Evolutionary conservation across 2,797 vertebrate species (phyloP).

Genomic region (Huso huso): DNA sequence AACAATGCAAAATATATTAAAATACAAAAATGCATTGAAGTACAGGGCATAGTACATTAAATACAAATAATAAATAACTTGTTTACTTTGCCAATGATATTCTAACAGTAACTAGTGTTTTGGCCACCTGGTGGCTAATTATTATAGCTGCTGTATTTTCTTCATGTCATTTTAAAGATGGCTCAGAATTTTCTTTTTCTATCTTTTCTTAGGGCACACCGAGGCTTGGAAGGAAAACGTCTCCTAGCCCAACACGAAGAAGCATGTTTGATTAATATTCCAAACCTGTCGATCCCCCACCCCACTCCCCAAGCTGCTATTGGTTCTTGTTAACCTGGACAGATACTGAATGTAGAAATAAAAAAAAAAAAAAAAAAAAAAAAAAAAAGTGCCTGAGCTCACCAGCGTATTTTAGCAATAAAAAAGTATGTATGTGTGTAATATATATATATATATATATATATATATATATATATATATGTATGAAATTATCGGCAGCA

Average conservation of each 20-base stretch:
- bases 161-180: no score
- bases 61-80: no score
- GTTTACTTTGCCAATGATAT: no score
- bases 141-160: no score
- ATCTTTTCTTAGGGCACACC: slow-evolving; percentile 75
- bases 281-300: slow-evolving; percentile 32
- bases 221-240: slow-evolving; percentile 81
- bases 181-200: neutral
- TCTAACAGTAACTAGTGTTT: no score
- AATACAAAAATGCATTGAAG: no score
- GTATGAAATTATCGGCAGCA: slow-evolving; percentile 24
- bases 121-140: no score
- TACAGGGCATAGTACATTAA: no score
- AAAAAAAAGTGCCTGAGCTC: slow-evolving; percentile 56
- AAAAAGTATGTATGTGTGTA: slow-evolving; percentile 23
- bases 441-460: slow-evolving; percentile 25
- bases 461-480: slow-evolving; percentile 26
- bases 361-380: slow-evolving; percentile 20
- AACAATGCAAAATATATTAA: no score
- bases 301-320: slow-evolving; percentile 66
- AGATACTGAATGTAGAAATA: slow-evolving; percentile 66
- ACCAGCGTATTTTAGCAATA: slow-evolving; percentile 52
- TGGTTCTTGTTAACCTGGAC: slow-evolving; percentile 57
- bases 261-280: slow-evolving; percentile 69
- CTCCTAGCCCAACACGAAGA: slow-evolving; percentile 80